Percentiles rank a stretch among this genome's conserved stretches.
These are phyloP conservation scores for Leuciscus idus DNA, from an alignment of 2,113 vertebrate species.

Conservation along the genomic window DNA sequence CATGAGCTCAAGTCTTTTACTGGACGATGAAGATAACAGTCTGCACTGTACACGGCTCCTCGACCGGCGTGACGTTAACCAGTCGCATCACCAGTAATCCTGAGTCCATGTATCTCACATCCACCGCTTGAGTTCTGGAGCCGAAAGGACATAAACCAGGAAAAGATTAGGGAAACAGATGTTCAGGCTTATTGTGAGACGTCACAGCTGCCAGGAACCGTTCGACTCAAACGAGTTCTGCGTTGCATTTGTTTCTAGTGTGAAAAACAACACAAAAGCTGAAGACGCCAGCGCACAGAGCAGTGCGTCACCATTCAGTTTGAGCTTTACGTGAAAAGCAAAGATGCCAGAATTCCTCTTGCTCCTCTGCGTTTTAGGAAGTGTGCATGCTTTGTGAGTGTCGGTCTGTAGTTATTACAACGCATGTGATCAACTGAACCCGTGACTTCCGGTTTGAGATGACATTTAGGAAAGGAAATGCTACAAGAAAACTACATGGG, in stretches of 20 bases:
- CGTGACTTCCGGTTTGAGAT: background rate
- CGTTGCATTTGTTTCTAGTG: background rate
- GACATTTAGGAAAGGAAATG: slow-evolving; percentile 34
- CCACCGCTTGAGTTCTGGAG: background rate
- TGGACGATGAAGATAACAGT: background rate
- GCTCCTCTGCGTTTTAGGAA: background rate
- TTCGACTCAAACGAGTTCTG: slow-evolving; percentile 4
- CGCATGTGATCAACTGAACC: background rate
- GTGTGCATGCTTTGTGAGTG: slow-evolving; percentile 18
- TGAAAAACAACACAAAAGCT: background rate
- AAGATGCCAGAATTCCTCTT: background rate
- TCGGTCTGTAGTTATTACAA: background rate
- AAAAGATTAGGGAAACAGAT: slow-evolving; percentile 4
- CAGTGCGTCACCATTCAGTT: slow-evolving; percentile 1
- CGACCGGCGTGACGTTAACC: background rate
- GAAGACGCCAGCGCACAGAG: background rate
- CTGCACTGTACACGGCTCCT: no score
- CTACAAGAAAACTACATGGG: slow-evolving; percentile 4
- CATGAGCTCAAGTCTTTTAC: background rate
- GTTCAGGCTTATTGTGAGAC: background rate
- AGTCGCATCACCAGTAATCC: background rate
- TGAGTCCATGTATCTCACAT: background rate
- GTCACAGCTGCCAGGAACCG: background rate
- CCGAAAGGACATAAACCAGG: background rate
- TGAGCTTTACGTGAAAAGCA: background rate